These are phyloP conservation scores for Montipora cactus DNA, from an alignment of 64 coral and sea anemone species.

Conservation along the genomic window DNA sequence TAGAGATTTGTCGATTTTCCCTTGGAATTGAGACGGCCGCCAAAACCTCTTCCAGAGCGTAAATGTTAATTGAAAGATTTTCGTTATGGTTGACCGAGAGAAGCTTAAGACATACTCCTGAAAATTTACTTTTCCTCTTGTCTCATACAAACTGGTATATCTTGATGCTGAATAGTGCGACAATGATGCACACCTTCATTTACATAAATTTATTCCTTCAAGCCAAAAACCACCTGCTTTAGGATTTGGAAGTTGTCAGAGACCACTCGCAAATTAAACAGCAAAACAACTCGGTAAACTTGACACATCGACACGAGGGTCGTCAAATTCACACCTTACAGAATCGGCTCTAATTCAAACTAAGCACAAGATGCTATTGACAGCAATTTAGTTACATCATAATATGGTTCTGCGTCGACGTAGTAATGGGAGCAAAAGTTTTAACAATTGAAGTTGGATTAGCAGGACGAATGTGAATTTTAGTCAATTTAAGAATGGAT, in stretches of 20 bases:
- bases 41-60: too few species aligned
- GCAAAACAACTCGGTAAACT: conserved; percentile 33
- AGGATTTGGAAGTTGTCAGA: conserved; percentile 25
- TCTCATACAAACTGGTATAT: not conserved
- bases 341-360: not conserved
- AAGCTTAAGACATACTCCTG: conserved; percentile 19
- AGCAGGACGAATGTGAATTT: conserved; percentile 35
- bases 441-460: conserved; percentile 62
- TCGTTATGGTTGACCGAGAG: not conserved
- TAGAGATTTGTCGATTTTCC: not conserved
- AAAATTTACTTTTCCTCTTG: conserved; percentile 41
- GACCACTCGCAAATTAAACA: conserved; percentile 26
- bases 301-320: not conserved
- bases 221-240: conserved; percentile 28
- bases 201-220: conserved; percentile 51
- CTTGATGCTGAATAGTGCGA: not conserved
- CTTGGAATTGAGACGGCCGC: not conserved
- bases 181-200: conserved; percentile 42
- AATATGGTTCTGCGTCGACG: not conserved
- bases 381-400: not conserved
- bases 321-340: not conserved
- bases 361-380: not conserved
- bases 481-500: conserved; percentile 6
- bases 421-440: not conserved
- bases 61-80: not conserved